phyloP scores from a whole-genome alignment of 2,797 vertebrate species.

The Malurus leucopterus region DNA sequence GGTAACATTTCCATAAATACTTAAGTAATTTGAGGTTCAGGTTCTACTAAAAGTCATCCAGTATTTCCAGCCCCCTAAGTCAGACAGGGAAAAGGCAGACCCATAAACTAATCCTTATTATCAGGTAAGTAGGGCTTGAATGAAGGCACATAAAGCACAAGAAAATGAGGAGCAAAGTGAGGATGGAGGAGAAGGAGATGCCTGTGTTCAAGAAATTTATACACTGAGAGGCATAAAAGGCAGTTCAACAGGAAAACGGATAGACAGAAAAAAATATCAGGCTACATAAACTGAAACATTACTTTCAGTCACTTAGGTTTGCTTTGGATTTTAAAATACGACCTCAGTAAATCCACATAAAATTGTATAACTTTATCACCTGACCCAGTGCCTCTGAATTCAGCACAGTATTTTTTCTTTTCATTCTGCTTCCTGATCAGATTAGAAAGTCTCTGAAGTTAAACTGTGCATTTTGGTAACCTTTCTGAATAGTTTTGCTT shows the following conservation, averaged over 20 bases:
- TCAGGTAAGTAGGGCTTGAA: not conserved
- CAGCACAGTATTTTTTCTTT: not conserved
- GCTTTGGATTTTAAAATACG: not conserved
- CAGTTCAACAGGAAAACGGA: not conserved
- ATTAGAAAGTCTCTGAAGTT: not conserved
- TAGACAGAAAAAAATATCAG: not conserved
- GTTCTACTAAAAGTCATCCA: not conserved
- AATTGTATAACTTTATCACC: conserved; percentile 3
- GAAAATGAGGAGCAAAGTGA: conserved; percentile 1
- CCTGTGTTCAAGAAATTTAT: not conserved
- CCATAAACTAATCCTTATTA: not conserved
- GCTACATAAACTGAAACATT: not conserved
- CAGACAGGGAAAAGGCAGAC: not conserved
- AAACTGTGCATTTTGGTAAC: not conserved
- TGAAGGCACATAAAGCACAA: not conserved
- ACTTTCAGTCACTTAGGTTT: not conserved
- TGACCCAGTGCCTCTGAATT: not conserved
- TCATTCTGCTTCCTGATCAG: not conserved
- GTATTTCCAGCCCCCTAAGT: not conserved
- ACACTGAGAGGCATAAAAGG: not conserved
- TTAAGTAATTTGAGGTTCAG: conserved; percentile 12
- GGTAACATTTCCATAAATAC: conserved; percentile 20
- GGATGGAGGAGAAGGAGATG: not conserved
- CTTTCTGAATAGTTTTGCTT: not conserved
- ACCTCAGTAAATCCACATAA: not conserved